Percentiles rank a stretch among this genome's conserved stretches.
phyloP scores from a whole-genome alignment of 1,140 invertebrate species.

The Dinoponera quadriceps region DNA sequence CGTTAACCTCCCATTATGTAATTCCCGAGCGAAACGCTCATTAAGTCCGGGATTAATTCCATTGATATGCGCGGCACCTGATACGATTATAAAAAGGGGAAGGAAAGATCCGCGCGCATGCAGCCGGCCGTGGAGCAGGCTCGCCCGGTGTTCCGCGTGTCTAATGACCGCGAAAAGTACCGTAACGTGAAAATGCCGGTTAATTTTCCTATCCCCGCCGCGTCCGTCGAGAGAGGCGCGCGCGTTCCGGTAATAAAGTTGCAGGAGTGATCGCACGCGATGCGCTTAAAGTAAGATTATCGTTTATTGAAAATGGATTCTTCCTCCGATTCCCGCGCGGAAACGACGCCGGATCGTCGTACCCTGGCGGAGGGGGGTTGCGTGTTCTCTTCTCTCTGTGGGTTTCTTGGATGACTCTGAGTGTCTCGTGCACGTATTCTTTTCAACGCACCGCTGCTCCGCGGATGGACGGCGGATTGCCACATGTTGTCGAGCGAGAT shows the following conservation, averaged over 20 bases:
- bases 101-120: background rate
- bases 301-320: slow-evolving; percentile 12
- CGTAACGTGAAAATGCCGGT: slow-evolving; percentile 43
- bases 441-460: background rate
- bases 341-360: too few relatives aligned
- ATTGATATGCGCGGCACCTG: slow-evolving; percentile 33
- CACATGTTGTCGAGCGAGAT: slow-evolving; percentile 2
- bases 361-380: too few relatives aligned
- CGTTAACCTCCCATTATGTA: slow-evolving; percentile 49
- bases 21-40: slow-evolving; percentile 25
- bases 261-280: slow-evolving; percentile 7
- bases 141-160: slow-evolving; percentile 2
- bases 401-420: background rate
- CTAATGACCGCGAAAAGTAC: slow-evolving; percentile 29
- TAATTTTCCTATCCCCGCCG: slow-evolving; percentile 28
- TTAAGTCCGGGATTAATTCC: slow-evolving; percentile 44
- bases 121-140: background rate
- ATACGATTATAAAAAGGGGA: slow-evolving; percentile 23
- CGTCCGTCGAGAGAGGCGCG: background rate
- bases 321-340: background rate
- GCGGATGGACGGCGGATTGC: background rate
- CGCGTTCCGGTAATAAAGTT: slow-evolving; percentile 20
- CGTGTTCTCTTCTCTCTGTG: background rate
- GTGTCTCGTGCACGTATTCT: background rate
- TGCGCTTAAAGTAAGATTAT: slow-evolving; percentile 21